These are phyloP conservation scores for Achlya flavicornis DNA, from an alignment of 2,888 invertebrate species.

Conservation along the genomic window DNA sequence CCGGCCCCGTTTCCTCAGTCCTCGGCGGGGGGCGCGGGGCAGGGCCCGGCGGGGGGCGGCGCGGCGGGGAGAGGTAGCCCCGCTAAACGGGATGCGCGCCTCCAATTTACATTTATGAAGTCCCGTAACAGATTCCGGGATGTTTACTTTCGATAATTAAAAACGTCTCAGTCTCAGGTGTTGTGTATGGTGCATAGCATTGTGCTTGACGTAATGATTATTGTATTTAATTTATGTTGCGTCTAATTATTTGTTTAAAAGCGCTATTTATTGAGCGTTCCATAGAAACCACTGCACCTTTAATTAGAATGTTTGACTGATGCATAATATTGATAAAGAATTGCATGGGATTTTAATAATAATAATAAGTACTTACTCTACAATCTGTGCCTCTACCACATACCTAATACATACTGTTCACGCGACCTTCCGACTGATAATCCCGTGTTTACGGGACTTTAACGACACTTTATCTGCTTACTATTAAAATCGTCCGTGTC, in stretches of 20 bases:
- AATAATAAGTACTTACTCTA: no score
- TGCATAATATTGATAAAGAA: no score
- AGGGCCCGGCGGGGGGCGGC: constrained; percentile 33
- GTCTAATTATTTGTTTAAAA: neutral
- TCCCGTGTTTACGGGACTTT: no score
- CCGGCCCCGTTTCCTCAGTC: constrained; percentile 45
- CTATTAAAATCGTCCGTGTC: neutral
- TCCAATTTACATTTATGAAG: constrained; percentile 83
- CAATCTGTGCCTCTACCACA: no score
- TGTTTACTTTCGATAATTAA: constrained; percentile 83
- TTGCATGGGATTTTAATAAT: no score
- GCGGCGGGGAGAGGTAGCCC: constrained; percentile 39
- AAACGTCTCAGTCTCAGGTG: constrained; percentile 72
- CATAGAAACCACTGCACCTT: no score
- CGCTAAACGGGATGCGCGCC: constrained; percentile 78
- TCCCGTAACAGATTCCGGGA: constrained; percentile 78
- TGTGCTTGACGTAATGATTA: neutral
- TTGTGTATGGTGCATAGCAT: constrained; percentile 25
- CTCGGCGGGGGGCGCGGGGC: constrained; percentile 21
- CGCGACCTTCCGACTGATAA: no score
- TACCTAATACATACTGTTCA: no score
- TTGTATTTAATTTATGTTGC: neutral
- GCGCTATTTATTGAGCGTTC: neutral
- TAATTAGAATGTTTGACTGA: no score
- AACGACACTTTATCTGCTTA: neutral